phyloP scores from a whole-genome alignment of 2,888 invertebrate species.

The Chymomyza fuscimana region DNA sequence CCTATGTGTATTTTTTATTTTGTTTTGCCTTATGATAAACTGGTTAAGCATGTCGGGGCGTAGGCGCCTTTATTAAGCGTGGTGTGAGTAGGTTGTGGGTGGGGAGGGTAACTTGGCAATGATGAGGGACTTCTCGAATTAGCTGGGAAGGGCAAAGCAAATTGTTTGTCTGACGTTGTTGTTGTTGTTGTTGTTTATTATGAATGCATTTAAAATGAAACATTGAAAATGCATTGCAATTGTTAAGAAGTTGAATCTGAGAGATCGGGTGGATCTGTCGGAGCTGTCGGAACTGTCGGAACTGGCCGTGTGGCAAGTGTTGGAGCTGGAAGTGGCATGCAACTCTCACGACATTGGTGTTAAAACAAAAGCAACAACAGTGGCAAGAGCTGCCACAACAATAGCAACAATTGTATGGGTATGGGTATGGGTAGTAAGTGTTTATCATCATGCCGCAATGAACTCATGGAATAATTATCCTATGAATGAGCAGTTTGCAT shows the following conservation, averaged over 20 bases:
- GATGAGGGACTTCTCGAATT: background rate
- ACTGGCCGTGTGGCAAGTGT: background rate
- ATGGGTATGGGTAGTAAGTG: background rate
- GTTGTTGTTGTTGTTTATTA: constrained; percentile 37
- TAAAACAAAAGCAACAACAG: constrained; percentile 41
- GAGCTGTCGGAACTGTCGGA: background rate
- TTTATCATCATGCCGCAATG: constrained; percentile 44
- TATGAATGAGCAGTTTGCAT: constrained; percentile 76
- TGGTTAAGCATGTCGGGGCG: background rate
- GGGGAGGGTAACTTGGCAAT: background rate
- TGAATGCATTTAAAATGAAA: constrained; percentile 64
- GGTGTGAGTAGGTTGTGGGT: background rate
- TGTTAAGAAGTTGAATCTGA: constrained; percentile 3
- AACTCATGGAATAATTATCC: constrained; percentile 77
- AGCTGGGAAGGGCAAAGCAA: background rate
- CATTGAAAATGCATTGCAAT: constrained; percentile 64
- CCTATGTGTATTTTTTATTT: background rate
- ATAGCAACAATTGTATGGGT: constrained; percentile 18
- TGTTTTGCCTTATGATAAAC: constrained; percentile 11
- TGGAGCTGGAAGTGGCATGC: background rate
- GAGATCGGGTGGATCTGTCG: background rate
- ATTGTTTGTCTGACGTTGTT: background rate
- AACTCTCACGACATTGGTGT: constrained; percentile 69
- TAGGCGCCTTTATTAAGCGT: background rate
- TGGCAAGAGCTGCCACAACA: constrained; percentile 16